Evolutionary conservation across 2,888 invertebrate species (phyloP).

Genomic region (Brachypalpus laphriformis): DNA sequence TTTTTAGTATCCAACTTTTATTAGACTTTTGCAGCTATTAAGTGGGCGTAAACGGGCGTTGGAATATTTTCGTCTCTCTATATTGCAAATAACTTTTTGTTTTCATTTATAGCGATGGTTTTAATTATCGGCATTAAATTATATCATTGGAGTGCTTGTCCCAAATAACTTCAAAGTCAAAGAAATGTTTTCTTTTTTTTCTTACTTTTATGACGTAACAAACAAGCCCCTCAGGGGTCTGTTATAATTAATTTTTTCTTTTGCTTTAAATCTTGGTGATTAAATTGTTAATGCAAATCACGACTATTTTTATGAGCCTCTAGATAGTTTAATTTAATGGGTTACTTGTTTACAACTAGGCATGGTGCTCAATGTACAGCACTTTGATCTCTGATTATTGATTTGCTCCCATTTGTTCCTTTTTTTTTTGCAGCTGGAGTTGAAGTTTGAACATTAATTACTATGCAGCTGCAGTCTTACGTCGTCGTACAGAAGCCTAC

Average conservation of each 20-base stretch:
- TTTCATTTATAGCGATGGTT: neutral
- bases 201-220: neutral
- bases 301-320: neutral
- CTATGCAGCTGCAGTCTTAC: neutral
- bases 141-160: neutral
- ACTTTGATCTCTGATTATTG: neutral
- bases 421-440: neutral
- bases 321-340: neutral
- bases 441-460: neutral
- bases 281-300: neutral
- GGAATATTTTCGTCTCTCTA: neutral
- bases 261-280: neutral
- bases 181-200: neutral
- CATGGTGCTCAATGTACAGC: neutral
- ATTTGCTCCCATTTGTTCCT: neutral
- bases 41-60: constrained; percentile 5
- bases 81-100: neutral
- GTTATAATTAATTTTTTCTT: neutral
- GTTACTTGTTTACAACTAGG: neutral
- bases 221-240: neutral
- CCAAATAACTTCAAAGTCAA: neutral
- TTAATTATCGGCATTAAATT: constrained; percentile 18
- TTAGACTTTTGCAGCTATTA: neutral
- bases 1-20: neutral
- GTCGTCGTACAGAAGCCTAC: neutral